These are phyloP conservation scores for Hippolais icterina DNA, from an alignment of 2,113 vertebrate species.

Conservation along the genomic window DNA sequence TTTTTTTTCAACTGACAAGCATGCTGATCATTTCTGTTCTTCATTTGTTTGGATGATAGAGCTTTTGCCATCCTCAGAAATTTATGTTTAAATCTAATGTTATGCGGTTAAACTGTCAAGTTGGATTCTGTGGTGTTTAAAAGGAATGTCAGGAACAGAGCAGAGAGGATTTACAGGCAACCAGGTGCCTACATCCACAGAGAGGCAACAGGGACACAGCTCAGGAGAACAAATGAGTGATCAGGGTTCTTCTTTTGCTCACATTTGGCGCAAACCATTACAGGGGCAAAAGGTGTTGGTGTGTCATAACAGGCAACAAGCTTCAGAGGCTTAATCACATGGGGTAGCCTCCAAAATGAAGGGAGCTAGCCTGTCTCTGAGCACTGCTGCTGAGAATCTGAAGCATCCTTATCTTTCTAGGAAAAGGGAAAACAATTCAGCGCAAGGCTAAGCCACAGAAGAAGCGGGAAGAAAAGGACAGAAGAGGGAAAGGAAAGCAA, in stretches of 20 bases:
- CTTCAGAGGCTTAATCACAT: background rate
- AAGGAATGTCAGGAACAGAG: background rate
- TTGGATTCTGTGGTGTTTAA: background rate
- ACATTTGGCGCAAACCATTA: background rate
- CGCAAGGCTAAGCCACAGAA: slow-evolving; percentile 87
- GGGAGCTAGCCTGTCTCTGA: background rate
- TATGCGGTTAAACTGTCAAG: background rate
- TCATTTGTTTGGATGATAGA: background rate
- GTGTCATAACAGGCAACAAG: background rate
- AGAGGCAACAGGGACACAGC: background rate
- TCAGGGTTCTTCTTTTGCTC: background rate
- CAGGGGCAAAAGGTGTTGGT: background rate
- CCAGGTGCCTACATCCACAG: background rate
- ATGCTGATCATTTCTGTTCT: background rate
- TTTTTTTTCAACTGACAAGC: background rate
- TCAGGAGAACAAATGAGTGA: background rate
- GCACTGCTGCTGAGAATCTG: background rate
- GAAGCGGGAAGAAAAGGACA: slow-evolving; percentile 91
- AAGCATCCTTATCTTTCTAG: slow-evolving; percentile 47
- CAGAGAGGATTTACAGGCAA: background rate
- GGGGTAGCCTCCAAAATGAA: background rate
- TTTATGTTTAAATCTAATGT: background rate
- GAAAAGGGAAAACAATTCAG: slow-evolving; percentile 85
- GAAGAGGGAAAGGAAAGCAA: slow-evolving; percentile 81
- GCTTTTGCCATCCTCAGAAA: background rate